phyloP scores from a whole-genome alignment of 2,113 vertebrate genomes.

The Hippopotamus amphibius region DNA sequence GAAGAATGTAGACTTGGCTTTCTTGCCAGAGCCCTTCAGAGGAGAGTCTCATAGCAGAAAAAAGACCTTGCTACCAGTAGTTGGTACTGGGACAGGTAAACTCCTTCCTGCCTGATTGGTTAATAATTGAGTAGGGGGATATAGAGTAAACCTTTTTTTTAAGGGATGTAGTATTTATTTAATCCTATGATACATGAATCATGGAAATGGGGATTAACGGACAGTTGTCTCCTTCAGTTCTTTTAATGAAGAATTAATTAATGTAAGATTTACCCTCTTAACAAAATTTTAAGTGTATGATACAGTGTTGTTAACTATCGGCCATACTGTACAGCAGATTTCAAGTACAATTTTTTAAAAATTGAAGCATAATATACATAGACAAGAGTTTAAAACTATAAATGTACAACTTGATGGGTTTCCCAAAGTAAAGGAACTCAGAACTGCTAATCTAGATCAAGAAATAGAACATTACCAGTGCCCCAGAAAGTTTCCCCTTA shows the following conservation, averaged over 20 bases:
- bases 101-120: not conserved
- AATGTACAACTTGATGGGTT: not conserved
- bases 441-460: not conserved
- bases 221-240: not conserved
- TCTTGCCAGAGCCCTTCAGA: not conserved
- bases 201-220: not conserved
- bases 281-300: not conserved
- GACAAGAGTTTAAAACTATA: not conserved
- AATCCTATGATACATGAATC: not conserved
- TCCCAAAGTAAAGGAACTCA: not conserved
- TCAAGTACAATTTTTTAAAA: not conserved
- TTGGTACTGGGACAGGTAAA: not conserved
- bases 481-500: not conserved
- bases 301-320: not conserved
- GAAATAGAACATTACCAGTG: not conserved
- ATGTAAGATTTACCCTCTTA: not conserved
- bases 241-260: not conserved
- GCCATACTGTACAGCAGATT: not conserved
- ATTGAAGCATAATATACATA: not conserved
- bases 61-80: not conserved
- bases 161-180: not conserved
- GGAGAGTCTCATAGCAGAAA: not conserved
- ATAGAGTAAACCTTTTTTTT: not conserved
- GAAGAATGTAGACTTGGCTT: not conserved
- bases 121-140: not conserved